A percentile compares a stretch with the other conserved stretches of the same genome.
Conservation (phyloP, 2,888 invertebrate species). For the Sarcophaga caerulescens region DNA sequence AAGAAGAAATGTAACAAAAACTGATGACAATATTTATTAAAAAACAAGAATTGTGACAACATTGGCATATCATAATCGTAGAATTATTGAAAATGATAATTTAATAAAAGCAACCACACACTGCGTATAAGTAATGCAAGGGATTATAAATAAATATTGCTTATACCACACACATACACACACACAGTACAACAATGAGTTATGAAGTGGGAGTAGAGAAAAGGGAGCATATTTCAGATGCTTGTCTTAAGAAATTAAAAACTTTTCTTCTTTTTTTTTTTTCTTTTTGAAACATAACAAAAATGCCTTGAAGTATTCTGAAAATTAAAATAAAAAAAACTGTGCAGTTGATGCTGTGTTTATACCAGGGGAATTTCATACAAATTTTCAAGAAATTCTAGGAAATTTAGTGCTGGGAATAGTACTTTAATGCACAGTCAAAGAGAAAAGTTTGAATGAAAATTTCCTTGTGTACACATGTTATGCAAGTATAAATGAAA, state of each 20-base stretch:
- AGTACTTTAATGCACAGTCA: too few species aligned
- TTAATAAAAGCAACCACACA: background rate
- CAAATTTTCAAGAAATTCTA: too few species aligned
- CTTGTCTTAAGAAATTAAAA: constrained; percentile 11
- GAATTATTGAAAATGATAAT: background rate
- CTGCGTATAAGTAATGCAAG: constrained; percentile 2
- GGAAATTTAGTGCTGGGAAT: too few species aligned
- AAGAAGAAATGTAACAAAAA: too few species aligned
- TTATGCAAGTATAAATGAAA: background rate
- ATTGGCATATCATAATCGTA: background rate
- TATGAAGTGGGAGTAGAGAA: background rate
- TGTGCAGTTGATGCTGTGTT: too few species aligned
- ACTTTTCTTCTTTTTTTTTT: background rate
- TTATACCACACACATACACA: background rate
- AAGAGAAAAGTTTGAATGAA: too few species aligned
- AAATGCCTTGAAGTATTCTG: background rate
- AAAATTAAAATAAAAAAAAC: background rate
- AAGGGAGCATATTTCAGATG: background rate
- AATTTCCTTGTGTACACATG: too few species aligned
- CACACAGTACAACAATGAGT: background rate
- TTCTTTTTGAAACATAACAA: background rate
- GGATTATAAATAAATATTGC: constrained; percentile 10
- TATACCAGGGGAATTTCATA: too few species aligned
- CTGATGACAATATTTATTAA: background rate
- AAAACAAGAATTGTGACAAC: background rate